Base-by-base conservation (phyloP, 2,113 vertebrate genomes). In the Smithornis capensis region DNA sequence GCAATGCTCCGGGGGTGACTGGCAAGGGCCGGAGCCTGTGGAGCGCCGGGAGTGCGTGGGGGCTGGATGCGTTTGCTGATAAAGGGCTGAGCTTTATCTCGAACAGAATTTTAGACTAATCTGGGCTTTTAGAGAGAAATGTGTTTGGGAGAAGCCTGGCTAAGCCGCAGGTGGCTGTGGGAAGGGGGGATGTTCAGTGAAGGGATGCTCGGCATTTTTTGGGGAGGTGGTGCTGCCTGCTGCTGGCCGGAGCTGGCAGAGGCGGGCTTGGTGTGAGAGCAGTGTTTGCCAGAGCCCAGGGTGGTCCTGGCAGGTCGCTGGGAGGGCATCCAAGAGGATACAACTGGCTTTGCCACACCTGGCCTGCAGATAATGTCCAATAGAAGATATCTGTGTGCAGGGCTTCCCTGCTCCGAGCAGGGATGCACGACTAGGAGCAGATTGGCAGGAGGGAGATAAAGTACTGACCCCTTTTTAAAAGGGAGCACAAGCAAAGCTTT, bases 81-180 rank as follows among this genome's bases (percentile, higher is more conserved):
- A 94, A 96, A 16, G 22, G 25, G 50, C 47, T 2, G 3, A 47
- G 35, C 10, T 77, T 95, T 95, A 91, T 96, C 91, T 92, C 47
- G 18, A 19, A 1, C 37, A 75, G 89, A 92, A 78, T 89, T 90
- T 96, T 13, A 63, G 35, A 40, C 86, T 96, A 94, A 95, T 88
- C 93, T 87, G 74, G 83, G 95, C 86, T 97, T 96, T 96, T 94
- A 94, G 15, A 76, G 76, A 95, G 95, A 94, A 93, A 96, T 93
- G 93, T 83, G 94, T 53, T 75, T 37, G 89, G 87, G 40, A 95
- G 92, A 91, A 60, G 50, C 2, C 92, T 89, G 83, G 29, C 45
- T 3, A 9, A 87, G 77, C 45, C 1, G 4, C 94, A 96, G 94
- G 93, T 95, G 84, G 70, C 60, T 90, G 49, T 2, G 19, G 35